A percentile compares a stretch with the other conserved stretches of the same genome.
These are phyloP conservation scores for Pseudoatta argentina DNA, from an alignment of 1,140 invertebrate genomes.

Conservation along the genomic window DNA sequence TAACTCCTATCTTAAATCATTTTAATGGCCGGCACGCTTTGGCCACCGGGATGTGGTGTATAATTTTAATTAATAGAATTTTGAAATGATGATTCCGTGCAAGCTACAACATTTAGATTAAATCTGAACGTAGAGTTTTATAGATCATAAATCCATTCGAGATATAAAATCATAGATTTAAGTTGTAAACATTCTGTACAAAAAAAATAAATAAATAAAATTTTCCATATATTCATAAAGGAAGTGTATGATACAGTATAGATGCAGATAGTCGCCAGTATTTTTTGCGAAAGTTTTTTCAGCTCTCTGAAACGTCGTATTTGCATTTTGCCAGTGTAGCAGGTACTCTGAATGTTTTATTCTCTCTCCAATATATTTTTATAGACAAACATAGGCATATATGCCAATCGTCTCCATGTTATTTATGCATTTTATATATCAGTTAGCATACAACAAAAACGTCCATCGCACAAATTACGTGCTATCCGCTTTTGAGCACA, in stretches of 20 bases:
- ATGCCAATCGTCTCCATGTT: constrained; percentile 27
- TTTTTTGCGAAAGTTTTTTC: background rate
- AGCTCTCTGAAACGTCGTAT: background rate
- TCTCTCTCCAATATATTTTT: background rate
- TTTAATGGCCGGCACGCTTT: constrained; percentile 7
- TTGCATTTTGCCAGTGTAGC: constrained; percentile 18
- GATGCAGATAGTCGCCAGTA: background rate
- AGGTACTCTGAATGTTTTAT: background rate
- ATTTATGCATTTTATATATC: constrained; percentile 73
- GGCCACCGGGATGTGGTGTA: constrained; percentile 10
- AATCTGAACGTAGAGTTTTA: constrained; percentile 45
- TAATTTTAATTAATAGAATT: constrained; percentile 50
- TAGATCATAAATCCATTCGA: constrained; percentile 44
- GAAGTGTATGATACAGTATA: background rate
- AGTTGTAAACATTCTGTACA: background rate
- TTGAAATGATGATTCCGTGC: background rate
- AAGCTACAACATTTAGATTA: background rate
- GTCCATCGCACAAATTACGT: constrained; percentile 75
- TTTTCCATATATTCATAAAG: background rate
- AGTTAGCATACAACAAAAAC: constrained; percentile 56
- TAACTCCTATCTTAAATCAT: constrained; percentile 29
- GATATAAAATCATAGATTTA: constrained; percentile 22
- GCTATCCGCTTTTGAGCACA: constrained; percentile 45
- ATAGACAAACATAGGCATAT: background rate
- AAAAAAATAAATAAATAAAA: background rate